Percentiles rank a stretch among this genome's conserved stretches.
Evolutionary conservation across 2,797 vertebrate species (phyloP).

Genomic region (Notoglanidium macrostoma): DNA sequence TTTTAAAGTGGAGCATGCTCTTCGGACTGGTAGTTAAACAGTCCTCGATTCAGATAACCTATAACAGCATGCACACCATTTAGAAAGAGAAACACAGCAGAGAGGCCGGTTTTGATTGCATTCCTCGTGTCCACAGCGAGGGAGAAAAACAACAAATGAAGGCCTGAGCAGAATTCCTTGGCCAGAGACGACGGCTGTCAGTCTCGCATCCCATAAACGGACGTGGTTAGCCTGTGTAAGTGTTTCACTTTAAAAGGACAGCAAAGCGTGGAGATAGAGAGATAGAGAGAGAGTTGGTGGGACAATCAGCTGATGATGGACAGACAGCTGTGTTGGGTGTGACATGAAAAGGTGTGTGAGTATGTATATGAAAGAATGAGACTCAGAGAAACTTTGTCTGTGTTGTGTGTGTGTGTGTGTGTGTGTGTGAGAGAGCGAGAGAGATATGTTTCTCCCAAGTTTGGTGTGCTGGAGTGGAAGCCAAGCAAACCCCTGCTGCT

Average conservation of each 20-base stretch:
- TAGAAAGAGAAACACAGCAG: constrained; percentile 10
- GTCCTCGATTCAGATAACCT: constrained; percentile 16
- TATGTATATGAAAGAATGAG: constrained; percentile 39
- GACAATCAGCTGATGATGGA: constrained; percentile 53
- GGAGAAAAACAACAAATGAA: constrained; percentile 50
- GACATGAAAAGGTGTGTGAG: constrained; percentile 31
- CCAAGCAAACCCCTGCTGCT: constrained; percentile 66
- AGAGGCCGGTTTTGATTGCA: constrained; percentile 33
- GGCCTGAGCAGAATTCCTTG: constrained; percentile 49
- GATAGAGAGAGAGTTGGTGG: constrained; percentile 57
- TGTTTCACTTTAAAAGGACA: constrained; percentile 70
- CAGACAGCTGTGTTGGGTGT: constrained; percentile 61
- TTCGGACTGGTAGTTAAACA: constrained; percentile 22
- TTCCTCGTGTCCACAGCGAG: constrained; percentile 48
- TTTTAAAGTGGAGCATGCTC: neutral
- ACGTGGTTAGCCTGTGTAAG: constrained; percentile 56
- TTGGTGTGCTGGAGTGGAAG: constrained; percentile 80
- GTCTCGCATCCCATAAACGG: constrained; percentile 56
- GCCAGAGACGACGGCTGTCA: constrained; percentile 53
- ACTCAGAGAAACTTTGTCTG: constrained; percentile 10
- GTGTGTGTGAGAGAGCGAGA: constrained; percentile 14
- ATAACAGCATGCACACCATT: constrained; percentile 15
- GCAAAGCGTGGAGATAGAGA: constrained; percentile 58
- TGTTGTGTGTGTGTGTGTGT: constrained; percentile 25
- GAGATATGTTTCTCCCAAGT: constrained; percentile 79